Conservation (phyloP, 2,797 vertebrate genomes). For the Acanthurus leucopareius region DNA sequence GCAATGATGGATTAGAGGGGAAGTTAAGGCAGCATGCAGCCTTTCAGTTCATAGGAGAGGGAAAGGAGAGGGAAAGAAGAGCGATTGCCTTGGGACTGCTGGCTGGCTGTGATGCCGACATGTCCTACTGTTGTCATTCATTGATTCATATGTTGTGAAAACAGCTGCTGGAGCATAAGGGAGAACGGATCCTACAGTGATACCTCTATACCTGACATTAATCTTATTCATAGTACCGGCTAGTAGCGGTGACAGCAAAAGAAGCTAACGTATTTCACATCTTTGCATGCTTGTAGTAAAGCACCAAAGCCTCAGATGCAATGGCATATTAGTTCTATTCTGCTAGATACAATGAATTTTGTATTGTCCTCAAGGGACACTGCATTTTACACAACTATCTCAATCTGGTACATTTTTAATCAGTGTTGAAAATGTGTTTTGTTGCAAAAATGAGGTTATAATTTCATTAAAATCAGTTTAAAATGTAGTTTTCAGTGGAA, state of each 20-base stretch:
- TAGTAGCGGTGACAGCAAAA: constrained; percentile 29
- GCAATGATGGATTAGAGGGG: constrained; percentile 77
- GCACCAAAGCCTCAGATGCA: background rate
- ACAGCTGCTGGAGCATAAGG: constrained; percentile 33
- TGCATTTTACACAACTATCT: background rate
- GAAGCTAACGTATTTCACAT: background rate
- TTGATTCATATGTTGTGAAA: constrained; percentile 66
- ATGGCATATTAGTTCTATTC: background rate
- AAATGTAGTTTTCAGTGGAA: too few species aligned
- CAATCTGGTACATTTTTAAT: background rate
- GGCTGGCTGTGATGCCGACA: constrained; percentile 46
- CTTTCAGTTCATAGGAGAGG: constrained; percentile 43
- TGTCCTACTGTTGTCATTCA: constrained; percentile 62
- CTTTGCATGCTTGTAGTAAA: constrained; percentile 15
- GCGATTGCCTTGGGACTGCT: constrained; percentile 50
- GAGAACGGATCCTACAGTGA: constrained; percentile 30
- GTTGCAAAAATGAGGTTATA: background rate
- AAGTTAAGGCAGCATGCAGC: constrained; percentile 62
- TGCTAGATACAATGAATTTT: background rate
- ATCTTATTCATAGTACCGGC: constrained; percentile 34
- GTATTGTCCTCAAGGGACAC: background rate
- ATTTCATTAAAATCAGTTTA: too few species aligned
- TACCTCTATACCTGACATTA: constrained; percentile 52
- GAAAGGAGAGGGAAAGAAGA: constrained; percentile 24
- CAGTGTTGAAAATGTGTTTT: background rate